Evolutionary conservation across 2,797 vertebrate species (phyloP).

Genomic region (Peromyscus eremicus): DNA sequence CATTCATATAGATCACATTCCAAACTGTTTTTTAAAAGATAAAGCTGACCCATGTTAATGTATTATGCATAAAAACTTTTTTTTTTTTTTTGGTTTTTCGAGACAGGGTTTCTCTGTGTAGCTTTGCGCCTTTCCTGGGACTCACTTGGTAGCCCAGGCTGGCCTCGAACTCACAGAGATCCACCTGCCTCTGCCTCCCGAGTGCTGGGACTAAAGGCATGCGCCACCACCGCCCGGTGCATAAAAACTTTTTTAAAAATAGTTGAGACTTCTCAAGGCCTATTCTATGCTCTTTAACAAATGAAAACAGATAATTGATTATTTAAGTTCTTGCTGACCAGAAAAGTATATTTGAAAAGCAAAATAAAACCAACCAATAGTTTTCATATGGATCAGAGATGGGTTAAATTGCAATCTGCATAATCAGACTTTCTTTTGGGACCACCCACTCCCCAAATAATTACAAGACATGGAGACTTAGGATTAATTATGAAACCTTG

Average conservation of each 20-base stretch:
- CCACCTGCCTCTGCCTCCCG: no score
- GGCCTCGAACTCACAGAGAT: no score
- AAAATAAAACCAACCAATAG: not conserved
- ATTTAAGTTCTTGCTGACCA: not conserved
- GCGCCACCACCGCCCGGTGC: no score
- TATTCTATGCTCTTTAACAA: not conserved
- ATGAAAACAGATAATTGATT: not conserved
- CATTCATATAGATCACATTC: not conserved
- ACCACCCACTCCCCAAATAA: not conserved
- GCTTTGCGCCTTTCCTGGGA: no score
- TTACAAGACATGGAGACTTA: not conserved
- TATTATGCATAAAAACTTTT: not conserved
- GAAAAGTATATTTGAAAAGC: slow-evolving; percentile 6
- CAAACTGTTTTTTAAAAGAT: not conserved
- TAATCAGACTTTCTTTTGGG: not conserved
- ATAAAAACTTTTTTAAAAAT: not conserved
- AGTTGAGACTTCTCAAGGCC: not conserved
- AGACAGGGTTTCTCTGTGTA: no score
- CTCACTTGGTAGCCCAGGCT: no score
- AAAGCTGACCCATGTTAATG: not conserved
- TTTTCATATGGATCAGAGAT: not conserved
- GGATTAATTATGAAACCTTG: not conserved
- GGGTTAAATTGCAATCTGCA: not conserved
- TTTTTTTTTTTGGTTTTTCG: no score
- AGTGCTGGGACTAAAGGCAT: no score